Conservation (phyloP, 2,888 invertebrate species). For the Crioceris asparagi region DNA sequence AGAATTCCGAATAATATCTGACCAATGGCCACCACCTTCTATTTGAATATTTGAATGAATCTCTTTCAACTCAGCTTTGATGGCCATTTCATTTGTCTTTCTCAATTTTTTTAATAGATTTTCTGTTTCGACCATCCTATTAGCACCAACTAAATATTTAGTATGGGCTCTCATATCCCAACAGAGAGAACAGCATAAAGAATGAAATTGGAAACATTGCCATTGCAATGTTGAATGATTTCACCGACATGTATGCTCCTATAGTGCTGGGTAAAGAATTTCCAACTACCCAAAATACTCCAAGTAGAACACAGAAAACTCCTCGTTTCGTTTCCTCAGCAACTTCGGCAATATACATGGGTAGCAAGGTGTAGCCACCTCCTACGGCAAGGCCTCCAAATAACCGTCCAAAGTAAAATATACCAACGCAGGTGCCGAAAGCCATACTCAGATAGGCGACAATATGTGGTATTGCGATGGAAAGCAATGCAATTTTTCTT, state of each 20-base stretch:
- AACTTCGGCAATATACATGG: conserved; percentile 80
- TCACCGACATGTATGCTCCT: conserved; percentile 60
- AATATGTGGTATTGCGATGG: conserved; percentile 29
- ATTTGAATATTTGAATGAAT: no score
- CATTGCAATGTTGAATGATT: conserved; percentile 43
- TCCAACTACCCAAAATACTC: conserved; percentile 58
- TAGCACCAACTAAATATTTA: conserved; percentile 51
- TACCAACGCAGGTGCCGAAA: conserved; percentile 18
- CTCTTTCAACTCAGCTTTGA: no score
- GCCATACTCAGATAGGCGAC: conserved; percentile 21
- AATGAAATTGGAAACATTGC: conserved; percentile 42
- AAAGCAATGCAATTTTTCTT: conserved; percentile 54
- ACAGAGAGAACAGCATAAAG: conserved; percentile 43
- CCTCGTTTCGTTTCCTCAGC: conserved; percentile 67
- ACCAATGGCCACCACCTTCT: no score
- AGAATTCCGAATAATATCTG: conserved; percentile 51
- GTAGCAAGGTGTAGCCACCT: conserved; percentile 59
- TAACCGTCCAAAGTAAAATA: conserved; percentile 36
- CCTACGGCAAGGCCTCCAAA: conserved; percentile 55
- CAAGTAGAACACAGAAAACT: conserved; percentile 53
- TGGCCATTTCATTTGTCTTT: no score
- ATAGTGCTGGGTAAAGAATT: conserved; percentile 56
- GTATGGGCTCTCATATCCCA: conserved; percentile 73
- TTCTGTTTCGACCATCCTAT: conserved; percentile 47
- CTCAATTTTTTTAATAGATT: conserved; percentile 40